Conservation (phyloP, 2,888 invertebrate species). For the Tholera decimalis region DNA sequence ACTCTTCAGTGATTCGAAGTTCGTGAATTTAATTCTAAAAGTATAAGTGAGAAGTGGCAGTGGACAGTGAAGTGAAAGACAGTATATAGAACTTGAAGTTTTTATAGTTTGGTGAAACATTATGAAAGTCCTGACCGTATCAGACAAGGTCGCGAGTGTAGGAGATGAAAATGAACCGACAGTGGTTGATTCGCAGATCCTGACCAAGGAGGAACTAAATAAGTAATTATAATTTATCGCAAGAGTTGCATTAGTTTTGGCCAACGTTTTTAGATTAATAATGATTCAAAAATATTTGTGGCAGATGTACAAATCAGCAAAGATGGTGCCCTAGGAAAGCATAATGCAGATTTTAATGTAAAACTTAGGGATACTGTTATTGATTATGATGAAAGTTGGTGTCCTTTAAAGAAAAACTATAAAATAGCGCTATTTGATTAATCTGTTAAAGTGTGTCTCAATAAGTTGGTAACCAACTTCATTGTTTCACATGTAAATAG, state of each 20-base stretch:
- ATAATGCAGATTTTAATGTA: background rate
- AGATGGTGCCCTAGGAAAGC: background rate
- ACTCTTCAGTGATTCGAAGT: conserved; percentile 24
- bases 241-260: too few species aligned
- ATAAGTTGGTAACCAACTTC: background rate
- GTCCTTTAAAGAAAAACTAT: background rate
- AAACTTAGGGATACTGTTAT: background rate
- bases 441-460: background rate
- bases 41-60: conserved; percentile 62
- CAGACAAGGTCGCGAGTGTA: conserved; percentile 83
- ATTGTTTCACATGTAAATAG: background rate
- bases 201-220: conserved; percentile 86
- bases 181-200: conserved; percentile 76
- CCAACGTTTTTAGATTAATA: background rate
- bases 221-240: conserved; percentile 72
- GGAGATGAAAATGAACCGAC: conserved; percentile 83
- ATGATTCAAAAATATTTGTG: background rate
- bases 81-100: conserved; percentile 29
- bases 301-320: background rate
- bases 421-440: background rate
- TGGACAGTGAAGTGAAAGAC: conserved; percentile 57
- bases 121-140: conserved; percentile 87
- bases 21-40: conserved; percentile 17
- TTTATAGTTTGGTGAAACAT: conserved; percentile 55
- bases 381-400: background rate